Percentiles rank a stretch among this genome's conserved stretches.
phyloP scores from a whole-genome alignment of 1,140 invertebrate genomes.

The Wiebesia pumilae region DNA sequence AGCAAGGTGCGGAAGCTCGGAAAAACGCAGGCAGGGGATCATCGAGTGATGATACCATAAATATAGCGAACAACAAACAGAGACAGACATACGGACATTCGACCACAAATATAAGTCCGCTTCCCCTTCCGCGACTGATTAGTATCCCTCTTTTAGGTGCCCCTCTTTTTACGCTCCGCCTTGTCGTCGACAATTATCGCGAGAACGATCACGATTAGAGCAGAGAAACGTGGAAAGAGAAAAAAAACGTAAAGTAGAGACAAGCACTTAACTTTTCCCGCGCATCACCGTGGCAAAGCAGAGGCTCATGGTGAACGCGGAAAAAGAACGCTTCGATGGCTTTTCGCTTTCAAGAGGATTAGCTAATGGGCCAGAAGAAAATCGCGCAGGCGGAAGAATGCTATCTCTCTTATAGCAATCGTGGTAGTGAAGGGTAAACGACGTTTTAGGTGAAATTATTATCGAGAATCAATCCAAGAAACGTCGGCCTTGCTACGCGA shows the following conservation, averaged over 20 bases:
- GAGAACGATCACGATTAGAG: constrained; percentile 33
- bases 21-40: constrained; percentile 33
- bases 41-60: constrained; percentile 58
- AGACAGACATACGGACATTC: constrained; percentile 27
- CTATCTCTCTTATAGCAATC: not conserved
- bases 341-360: constrained; percentile 30
- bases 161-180: constrained; percentile 15
- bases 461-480: constrained; percentile 30
- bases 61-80: constrained; percentile 55
- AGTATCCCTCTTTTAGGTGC: constrained; percentile 54
- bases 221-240: constrained; percentile 25
- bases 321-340: not conserved
- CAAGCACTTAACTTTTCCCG: constrained; percentile 26
- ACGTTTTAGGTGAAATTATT: constrained; percentile 20
- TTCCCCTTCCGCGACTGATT: constrained; percentile 50
- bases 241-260: constrained; percentile 24
- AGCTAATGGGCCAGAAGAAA: constrained; percentile 34
- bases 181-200: constrained; percentile 54
- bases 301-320: not conserved
- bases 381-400: not conserved
- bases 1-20: constrained; percentile 46
- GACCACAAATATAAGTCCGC: not conserved
- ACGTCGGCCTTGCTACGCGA: not conserved
- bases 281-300: not conserved
- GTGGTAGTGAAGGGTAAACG: not conserved